Percentiles rank a stretch among this genome's conserved stretches.
Evolutionary conservation across 2,888 invertebrate genomes (phyloP).

Genomic region (Lumbricus terrestris): DNA sequence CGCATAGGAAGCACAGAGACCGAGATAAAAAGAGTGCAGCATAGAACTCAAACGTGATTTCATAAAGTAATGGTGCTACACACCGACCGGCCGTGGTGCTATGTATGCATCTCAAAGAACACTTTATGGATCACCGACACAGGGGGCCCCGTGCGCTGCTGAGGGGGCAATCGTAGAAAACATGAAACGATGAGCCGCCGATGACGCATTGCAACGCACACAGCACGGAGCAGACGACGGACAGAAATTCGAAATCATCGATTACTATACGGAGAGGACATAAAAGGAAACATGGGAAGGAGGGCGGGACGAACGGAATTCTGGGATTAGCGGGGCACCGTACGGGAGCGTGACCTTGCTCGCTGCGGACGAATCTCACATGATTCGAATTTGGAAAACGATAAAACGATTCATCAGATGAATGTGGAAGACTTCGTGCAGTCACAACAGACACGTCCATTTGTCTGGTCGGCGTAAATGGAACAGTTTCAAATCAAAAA

Average conservation of each 20-base stretch:
- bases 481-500: neutral
- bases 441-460: neutral
- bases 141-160: no score
- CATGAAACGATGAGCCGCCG: neutral
- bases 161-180: no score
- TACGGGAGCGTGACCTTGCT: neutral
- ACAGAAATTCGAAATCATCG: neutral
- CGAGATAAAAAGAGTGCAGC: neutral
- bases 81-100: neutral
- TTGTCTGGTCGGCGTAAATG: neutral
- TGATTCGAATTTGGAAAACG: neutral
- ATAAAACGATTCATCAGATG: conserved; percentile 5
- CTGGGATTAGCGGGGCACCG: neutral
- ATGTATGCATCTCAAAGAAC: neutral
- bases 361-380: neutral
- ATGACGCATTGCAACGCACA: neutral
- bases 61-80: neutral
- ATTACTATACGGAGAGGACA: neutral
- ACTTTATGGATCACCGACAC: neutral
- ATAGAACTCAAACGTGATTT: neutral
- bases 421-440: neutral
- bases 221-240: neutral
- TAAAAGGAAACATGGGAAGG: neutral
- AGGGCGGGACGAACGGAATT: neutral
- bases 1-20: neutral